Conservation (phyloP, 1,140 invertebrate species). For the Lasioglossum baleicum region DNA sequence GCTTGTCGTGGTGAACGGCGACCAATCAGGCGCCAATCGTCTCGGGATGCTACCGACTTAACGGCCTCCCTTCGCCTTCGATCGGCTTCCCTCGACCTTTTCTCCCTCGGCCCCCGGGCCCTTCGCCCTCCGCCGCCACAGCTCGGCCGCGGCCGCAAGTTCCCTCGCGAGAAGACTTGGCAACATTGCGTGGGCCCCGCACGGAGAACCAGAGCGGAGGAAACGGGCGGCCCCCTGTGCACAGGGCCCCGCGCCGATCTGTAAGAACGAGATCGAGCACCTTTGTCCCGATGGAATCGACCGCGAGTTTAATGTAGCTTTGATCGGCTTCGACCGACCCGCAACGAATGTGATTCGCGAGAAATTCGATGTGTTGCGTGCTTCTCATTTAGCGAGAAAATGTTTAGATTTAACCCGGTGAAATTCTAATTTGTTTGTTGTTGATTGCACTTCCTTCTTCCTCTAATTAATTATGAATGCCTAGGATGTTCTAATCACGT, state of each 20-base stretch:
- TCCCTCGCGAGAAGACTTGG: constrained; percentile 55
- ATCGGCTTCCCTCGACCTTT: constrained; percentile 51
- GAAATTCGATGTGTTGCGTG: not conserved
- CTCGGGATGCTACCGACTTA: constrained; percentile 67
- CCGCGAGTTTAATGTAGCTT: not conserved
- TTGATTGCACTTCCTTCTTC: too few relatives aligned
- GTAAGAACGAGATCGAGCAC: constrained; percentile 34
- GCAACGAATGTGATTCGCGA: not conserved
- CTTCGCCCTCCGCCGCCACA: constrained; percentile 34
- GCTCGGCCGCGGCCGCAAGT: not conserved
- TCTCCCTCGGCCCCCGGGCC: constrained; percentile 42
- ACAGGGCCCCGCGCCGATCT: constrained; percentile 35
- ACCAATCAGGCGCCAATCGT: constrained; percentile 64
- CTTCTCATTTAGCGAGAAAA: too few relatives aligned
- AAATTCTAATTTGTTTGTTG: too few relatives aligned
- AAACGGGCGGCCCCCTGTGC: constrained; percentile 30
- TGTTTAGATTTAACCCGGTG: too few relatives aligned
- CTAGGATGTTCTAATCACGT: too few relatives aligned
- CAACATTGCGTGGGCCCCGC: constrained; percentile 57
- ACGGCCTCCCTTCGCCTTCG: constrained; percentile 57
- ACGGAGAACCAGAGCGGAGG: constrained; percentile 44
- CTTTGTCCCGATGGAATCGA: constrained; percentile 37
- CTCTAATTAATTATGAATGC: too few relatives aligned
- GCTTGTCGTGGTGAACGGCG: constrained; percentile 40
- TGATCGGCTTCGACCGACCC: not conserved